Base-by-base conservation (phyloP, 2,888 invertebrate species). In the Drosophila pseudotakahashii region DNA sequence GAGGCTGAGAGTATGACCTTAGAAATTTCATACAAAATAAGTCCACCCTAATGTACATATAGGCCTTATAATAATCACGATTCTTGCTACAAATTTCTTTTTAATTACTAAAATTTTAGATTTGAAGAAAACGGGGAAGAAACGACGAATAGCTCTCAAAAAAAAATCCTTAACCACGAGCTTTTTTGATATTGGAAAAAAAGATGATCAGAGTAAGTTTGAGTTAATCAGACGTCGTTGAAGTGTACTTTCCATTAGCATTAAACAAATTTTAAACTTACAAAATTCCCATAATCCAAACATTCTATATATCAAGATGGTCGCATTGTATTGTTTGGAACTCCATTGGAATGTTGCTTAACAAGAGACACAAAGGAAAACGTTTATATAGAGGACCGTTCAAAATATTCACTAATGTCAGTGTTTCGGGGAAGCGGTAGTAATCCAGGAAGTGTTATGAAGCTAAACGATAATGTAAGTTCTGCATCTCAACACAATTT, bases 121-220 rank as follows among this genome's bases (percentile, higher is more conserved):
- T 52, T 54, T 77, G 14, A 83, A 88, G 52, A 59, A 36, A 39
- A 73, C 82, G 45, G 45, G 96, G 87, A 95, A 96, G 1, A 97
- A 97, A 92, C 93, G 97, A 75, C 94, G 96, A 72, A 95, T 96
- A 0, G 94, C 97, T 90, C 93, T 98, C 76, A 98, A 97, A 92
- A 94, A 96, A 90, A 97, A 97, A 90, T 97, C 98, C 0, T 94
- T 97, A 62, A 98, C 98, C 42, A 97, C 97, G 0, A 95, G 97
- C 63, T 96, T 97, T 92, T 97, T 97, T 90, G 97, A 97, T 91
- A 93, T 95, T 74, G 95, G 95, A 80, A 94, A 95, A 79, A 96
- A 96, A 68, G 96, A 96, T 82, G 95, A 95, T 77, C 81, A 84
- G 58, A 80, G 90, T 91, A 75, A 73, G 78, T 23, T 16, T 6